Base-by-base conservation (phyloP, 2,888 invertebrate genomes). In the Drosophila sordidula region DNA sequence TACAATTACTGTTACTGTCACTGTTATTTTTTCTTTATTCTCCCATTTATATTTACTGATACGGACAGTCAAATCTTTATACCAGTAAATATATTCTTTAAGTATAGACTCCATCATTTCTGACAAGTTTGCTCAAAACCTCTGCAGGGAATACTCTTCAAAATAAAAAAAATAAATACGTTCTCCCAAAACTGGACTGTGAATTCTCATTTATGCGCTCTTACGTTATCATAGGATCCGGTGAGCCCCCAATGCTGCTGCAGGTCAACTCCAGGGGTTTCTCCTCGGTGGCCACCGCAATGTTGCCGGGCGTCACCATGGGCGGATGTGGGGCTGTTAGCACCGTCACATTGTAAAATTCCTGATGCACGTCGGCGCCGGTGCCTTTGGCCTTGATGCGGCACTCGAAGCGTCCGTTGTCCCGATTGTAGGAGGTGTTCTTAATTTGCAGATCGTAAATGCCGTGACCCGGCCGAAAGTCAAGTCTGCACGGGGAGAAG, bases 341-440 rank as follows among this genome's bases (percentile, higher is more conserved):
- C 70, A 98, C 97, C 45, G 97, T 97, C 89, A 98, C 93, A 78
- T 95, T 94, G 91, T 97, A 96, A 73, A 95, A 95, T 93, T 97
- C 97, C 79, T 96, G 95, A 93, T 97, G 97, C 84, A 97, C 94
- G 92, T 96, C 96, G 75, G 95, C 94, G 36, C 97, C 97, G 38
- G 96, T 96, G 77, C 96, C 97, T 89, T 94, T 95, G 71, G 95
- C 97, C 93, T 95, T 97, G 90, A 96, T 96, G 87, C 96, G 95
- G 93, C 98, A 98, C 93, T 97, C 97, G 93, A 97, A 98, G 84
- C 95, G 95, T 72, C 97, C 98, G 93, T 98, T 98, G 94, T 97
- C 98, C 34, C 96, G 94, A 91, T 96, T 97, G 93, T 98, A 98
- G 54, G 96, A 96, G 54, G 98, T 97, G 91, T 97, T 97, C 76